A percentile compares a stretch with the other conserved stretches of the same genome.
Evolutionary conservation across 2,113 vertebrate genomes (phyloP).

Genomic region (Mesembrinibis cayennensis): DNA sequence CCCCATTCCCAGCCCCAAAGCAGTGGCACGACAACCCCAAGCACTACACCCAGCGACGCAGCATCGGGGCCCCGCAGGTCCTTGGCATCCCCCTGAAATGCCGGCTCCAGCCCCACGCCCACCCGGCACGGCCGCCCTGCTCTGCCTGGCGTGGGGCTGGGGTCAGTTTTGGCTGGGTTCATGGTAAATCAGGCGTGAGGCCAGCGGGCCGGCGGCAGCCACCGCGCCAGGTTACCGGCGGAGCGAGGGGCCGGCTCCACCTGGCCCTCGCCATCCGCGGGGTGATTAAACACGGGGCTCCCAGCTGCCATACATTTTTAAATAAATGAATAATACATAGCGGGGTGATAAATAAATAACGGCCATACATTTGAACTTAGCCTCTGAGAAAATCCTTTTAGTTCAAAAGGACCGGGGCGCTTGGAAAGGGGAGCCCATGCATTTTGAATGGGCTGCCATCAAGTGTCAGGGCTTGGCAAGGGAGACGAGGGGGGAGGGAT

Average conservation of each 20-base stretch:
- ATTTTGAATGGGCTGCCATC: constrained; percentile 53
- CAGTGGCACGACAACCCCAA: fast-evolving
- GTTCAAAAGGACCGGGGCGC: constrained; percentile 53
- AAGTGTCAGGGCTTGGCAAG: not conserved
- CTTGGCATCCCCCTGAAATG: not conserved
- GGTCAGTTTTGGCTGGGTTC: not conserved
- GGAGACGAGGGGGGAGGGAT: not conserved
- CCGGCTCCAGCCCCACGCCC: fast-evolving
- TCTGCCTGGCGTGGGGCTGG: not conserved
- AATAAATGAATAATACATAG: constrained; percentile 70
- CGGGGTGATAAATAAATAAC: constrained; percentile 65
- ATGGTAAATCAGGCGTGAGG: not conserved
- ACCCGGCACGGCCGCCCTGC: not conserved
- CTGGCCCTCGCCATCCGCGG: constrained; percentile 3
- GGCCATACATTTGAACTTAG: constrained; percentile 59
- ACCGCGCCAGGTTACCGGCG: not conserved
- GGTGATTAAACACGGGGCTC: constrained; percentile 44
- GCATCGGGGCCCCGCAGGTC: fast-evolving
- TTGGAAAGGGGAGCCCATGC: constrained; percentile 29
- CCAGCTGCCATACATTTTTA: constrained; percentile 68
- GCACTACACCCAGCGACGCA: fast-evolving
- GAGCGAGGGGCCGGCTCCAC: not conserved
- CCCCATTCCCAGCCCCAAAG: not conserved
- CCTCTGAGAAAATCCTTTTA: constrained; percentile 66
- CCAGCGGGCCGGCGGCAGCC: not conserved